Evolutionary conservation across 2,797 vertebrate species (phyloP).

Genomic region (Eulemur albifrons): DNA sequence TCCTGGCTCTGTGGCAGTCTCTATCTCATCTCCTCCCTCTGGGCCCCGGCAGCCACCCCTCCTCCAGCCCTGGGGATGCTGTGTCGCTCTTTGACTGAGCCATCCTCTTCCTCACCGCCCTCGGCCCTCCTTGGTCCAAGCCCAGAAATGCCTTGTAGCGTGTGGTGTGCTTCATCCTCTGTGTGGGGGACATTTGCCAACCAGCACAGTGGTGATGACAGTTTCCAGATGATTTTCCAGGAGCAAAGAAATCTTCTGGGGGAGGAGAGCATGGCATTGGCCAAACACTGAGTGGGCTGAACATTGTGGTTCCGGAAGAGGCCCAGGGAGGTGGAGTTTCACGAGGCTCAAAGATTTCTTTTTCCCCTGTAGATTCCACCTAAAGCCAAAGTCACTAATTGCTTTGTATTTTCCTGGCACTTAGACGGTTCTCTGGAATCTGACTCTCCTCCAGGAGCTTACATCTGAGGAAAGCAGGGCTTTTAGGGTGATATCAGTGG

Average conservation of each 20-base stretch:
- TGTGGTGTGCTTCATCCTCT: slow-evolving; percentile 46
- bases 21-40: background rate
- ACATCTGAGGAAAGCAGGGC: background rate
- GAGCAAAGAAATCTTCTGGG: slow-evolving; percentile 65
- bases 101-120: background rate
- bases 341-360: slow-evolving; percentile 24
- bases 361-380: slow-evolving; percentile 1
- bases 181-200: slow-evolving; percentile 71
- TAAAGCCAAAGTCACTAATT: background rate
- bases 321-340: slow-evolving; percentile 51
- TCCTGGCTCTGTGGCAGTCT: background rate
- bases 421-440: background rate
- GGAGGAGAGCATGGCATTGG: slow-evolving; percentile 56
- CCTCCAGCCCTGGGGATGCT: background rate
- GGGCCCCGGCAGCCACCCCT: background rate
- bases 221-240: slow-evolving; percentile 78
- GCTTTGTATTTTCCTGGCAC: slow-evolving; percentile 37
- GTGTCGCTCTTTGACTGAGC: background rate
- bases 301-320: slow-evolving; percentile 58
- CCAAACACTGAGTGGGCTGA: slow-evolving; percentile 61
- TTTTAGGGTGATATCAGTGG: background rate
- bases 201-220: slow-evolving; percentile 72
- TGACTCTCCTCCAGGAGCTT: background rate
- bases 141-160: slow-evolving; percentile 65
- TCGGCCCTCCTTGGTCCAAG: background rate